Evolutionary conservation across 2,797 vertebrate species (phyloP).

Genomic region (Crypturellus tataupa): DNA sequence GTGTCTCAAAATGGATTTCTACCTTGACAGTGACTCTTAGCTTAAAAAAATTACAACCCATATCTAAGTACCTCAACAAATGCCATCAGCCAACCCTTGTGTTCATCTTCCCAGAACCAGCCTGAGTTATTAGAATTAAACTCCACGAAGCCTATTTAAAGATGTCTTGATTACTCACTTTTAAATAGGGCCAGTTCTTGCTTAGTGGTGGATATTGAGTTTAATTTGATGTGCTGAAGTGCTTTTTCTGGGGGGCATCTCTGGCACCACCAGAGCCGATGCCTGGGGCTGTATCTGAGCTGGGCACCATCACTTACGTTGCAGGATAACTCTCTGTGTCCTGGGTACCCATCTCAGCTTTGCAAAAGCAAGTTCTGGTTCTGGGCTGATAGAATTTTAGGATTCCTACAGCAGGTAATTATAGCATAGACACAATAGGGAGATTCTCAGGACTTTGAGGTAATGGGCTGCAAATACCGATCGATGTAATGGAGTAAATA

Average conservation of each 20-base stretch:
- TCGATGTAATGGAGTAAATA: not conserved
- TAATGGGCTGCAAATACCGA: not conserved
- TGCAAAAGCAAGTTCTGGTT: not conserved
- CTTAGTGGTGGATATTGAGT: not conserved
- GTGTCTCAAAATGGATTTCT: not conserved
- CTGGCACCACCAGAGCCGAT: not conserved
- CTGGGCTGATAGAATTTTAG: not conserved
- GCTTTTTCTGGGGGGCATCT: not conserved
- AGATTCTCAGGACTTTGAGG: not conserved
- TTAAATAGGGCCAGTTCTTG: not conserved
- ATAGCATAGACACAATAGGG: not conserved
- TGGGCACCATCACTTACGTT: rapidly evolving
- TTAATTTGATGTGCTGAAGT: not conserved
- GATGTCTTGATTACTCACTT: not conserved
- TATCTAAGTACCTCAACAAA: not conserved
- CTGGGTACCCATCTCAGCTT: rapidly evolving
- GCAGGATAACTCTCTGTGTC: not conserved
- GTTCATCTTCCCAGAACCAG: not conserved
- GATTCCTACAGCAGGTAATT: not conserved
- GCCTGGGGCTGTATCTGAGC: rapidly evolving
- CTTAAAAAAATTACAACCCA: not conserved
- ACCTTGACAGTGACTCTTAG: not conserved
- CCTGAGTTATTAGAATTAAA: not conserved
- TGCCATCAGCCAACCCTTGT: not conserved
- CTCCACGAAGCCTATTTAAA: not conserved